Conservation (phyloP, 1,140 invertebrate species). For the Oedothorax gibbosus region DNA sequence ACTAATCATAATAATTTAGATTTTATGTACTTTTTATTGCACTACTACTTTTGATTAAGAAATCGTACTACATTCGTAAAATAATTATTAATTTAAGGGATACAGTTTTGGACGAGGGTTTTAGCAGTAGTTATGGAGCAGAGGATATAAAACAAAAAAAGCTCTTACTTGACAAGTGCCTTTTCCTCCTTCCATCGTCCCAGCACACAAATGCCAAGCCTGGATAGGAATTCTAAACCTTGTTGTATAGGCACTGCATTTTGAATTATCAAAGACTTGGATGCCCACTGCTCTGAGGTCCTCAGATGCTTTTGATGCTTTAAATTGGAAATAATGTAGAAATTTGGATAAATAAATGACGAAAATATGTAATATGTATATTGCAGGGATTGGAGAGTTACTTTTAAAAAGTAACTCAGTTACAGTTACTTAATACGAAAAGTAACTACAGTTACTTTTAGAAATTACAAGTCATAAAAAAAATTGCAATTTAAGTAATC, state of each 20-base stretch:
- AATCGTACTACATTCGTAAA: too few species aligned
- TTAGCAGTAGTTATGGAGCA: background rate
- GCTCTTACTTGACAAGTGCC: slow-evolving; percentile 60
- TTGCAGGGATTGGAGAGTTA: too few species aligned
- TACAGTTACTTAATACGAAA: too few species aligned
- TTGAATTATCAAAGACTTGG: slow-evolving; percentile 72
- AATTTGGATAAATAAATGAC: background rate
- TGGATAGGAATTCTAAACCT: slow-evolving; percentile 58
- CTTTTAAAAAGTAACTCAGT: too few species aligned
- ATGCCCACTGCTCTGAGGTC: slow-evolving; percentile 76
- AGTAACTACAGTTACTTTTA: too few species aligned
- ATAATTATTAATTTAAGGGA: too few species aligned
- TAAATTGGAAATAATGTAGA: background rate
- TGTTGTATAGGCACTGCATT: slow-evolving; percentile 63
- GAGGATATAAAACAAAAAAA: background rate
- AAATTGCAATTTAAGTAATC: too few species aligned
- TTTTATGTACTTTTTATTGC: too few species aligned
- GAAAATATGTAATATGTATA: background rate
- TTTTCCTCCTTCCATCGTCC: slow-evolving; percentile 58
- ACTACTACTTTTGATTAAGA: too few species aligned
- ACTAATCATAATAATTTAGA: too few species aligned
- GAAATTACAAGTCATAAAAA: too few species aligned
- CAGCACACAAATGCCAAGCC: slow-evolving; percentile 58
- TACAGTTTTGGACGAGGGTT: too few species aligned
- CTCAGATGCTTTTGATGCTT: slow-evolving; percentile 63